Evolutionary conservation across 2,888 invertebrate species (phyloP), one percentile per base, ranked within the genome.

Genomic region (Calliphora vomitoria): DNA sequence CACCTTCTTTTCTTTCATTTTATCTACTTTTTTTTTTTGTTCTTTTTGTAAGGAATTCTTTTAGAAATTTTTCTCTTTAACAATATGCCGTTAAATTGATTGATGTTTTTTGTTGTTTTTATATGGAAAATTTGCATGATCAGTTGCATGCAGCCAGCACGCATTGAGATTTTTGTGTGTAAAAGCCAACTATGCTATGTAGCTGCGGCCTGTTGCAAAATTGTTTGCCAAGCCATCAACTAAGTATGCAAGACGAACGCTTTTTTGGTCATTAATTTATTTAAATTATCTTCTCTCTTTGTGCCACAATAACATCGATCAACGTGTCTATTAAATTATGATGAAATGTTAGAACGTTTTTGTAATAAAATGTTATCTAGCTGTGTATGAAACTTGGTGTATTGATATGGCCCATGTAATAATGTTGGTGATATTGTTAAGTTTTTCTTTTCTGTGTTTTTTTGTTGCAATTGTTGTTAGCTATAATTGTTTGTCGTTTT

Each of bases 311-410:
- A 87, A 87, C 85, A 88, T 83, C 75, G 83, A 85, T 86, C 82
- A 88, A 83, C 69, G 88, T 87, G 86, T 89, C 87, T 89, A 89
- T 86, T 89, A 85, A 81, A 85, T 85, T 81, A 85, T 85, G 85
- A 85, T 85, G 80, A 80, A 85, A 85, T 81, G 85, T 35, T 55
- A 55, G 50, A 80, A 76, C 44, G 62, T 66, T 62, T 71, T 50
- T 72, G 0, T 64, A 20, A 13, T 35, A 38, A 62, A 35, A 6
- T 53, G 25, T 25, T 53, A n/a, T 10, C 8, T 8, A 35, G 44
- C 4, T 44, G 3, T 10, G 44, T 15, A 4, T 50, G 0, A 44
- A 47, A 60, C 47, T 50, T 35, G 31, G 35, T 55, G 18, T 20
- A 68, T 71, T 72, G 72, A 66, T 79, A 71, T 35, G 80, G 11